phyloP scores from a whole-genome alignment of 1,140 invertebrate genomes.

The Lithobius niger region DNA sequence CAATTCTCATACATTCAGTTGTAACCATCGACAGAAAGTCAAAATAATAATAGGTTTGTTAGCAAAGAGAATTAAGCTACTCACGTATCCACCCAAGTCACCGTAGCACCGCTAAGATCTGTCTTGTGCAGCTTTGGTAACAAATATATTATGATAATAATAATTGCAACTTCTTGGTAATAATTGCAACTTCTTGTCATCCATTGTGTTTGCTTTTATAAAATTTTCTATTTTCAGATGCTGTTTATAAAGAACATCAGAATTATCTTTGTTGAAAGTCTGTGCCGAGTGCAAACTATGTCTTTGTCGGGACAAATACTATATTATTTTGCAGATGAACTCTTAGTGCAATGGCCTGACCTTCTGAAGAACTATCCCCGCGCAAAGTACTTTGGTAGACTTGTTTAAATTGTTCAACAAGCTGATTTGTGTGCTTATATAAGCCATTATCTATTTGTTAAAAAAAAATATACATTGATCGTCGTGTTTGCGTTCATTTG shows the following conservation, averaged over 20 bases:
- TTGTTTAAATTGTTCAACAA: conserved; percentile 34
- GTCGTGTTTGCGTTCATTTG: neutral
- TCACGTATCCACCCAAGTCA: no score
- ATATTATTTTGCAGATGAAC: conserved; percentile 62
- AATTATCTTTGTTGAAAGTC: conserved; percentile 86
- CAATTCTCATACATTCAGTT: no score
- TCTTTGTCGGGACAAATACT: conserved; percentile 81
- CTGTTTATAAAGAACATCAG: conserved; percentile 49
- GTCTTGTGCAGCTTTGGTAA: no score
- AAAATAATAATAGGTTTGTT: no score
- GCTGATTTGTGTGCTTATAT: neutral
- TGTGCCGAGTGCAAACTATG: conserved; percentile 75
- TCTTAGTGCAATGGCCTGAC: conserved; percentile 83
- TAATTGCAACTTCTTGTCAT: no score
- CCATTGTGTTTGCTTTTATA: no score
- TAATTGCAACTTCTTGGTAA: no score
- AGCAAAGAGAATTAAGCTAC: no score
- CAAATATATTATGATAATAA: no score
- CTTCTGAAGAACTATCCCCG: conserved; percentile 43
- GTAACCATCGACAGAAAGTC: no score
- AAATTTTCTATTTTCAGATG: conserved; percentile 39
- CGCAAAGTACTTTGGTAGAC: conserved; percentile 46
- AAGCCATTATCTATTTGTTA: neutral
- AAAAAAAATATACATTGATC: neutral
- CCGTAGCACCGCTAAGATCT: no score